Evolutionary conservation across 2,797 vertebrate genomes (phyloP).

Genomic region (Hirundo rustica): DNA sequence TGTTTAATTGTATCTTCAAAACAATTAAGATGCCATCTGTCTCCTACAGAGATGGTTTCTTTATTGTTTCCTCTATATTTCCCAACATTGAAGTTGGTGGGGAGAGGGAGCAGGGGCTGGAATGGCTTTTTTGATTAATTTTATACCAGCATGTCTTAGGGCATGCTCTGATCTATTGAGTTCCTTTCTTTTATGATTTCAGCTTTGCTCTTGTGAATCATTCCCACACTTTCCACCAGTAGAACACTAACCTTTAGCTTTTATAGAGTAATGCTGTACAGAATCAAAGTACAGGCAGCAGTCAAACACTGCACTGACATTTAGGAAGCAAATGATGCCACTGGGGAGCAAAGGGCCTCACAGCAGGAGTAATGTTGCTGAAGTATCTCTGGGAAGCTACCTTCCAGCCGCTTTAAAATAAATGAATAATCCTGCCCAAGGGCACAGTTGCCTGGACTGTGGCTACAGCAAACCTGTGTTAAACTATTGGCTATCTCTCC

Average conservation of each 20-base stretch:
- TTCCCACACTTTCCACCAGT: slow-evolving; percentile 1
- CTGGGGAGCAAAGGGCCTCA: neutral
- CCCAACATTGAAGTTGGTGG: neutral
- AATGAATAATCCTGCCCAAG: neutral
- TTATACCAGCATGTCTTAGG: slow-evolving; percentile 25
- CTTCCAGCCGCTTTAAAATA: neutral
- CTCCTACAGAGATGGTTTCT: neutral
- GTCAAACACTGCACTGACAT: slow-evolving; percentile 62
- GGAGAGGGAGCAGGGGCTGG: neutral
- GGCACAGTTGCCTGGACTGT: neutral
- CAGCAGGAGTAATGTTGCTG: neutral
- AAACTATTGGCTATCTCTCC: neutral
- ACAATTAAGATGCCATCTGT: slow-evolving; percentile 32
- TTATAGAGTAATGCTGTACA: slow-evolving; percentile 47
- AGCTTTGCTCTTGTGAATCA: slow-evolving; percentile 45
- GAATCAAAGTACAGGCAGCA: slow-evolving; percentile 53
- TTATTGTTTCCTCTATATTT: slow-evolving; percentile 2
- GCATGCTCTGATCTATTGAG: neutral
- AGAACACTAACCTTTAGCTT: slow-evolving; percentile 67
- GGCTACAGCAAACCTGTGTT: neutral
- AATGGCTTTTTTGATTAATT: slow-evolving; percentile 57
- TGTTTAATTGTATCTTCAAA: slow-evolving; percentile 12
- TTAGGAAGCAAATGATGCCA: slow-evolving; percentile 43
- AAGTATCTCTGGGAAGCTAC: neutral
- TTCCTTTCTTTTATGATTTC: slow-evolving; percentile 58